These are phyloP conservation scores for Cordilura impudica DNA, from an alignment of 2,888 invertebrate species.

Conservation along the genomic window DNA sequence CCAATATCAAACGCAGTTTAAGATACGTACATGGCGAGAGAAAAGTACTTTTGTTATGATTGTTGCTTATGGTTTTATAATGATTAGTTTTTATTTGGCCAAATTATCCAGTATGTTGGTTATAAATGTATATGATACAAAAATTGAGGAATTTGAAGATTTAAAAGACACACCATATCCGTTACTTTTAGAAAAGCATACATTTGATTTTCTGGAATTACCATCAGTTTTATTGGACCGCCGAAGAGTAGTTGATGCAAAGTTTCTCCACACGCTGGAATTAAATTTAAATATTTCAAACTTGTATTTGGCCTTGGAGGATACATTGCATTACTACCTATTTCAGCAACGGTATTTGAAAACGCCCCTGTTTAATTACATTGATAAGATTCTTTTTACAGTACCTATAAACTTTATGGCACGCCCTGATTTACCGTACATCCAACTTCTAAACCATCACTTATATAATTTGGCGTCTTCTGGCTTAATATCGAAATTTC, in stretches of 20 bases:
- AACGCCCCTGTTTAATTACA: not conserved
- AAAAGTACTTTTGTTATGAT: not conserved
- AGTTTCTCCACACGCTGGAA: too few relatives aligned
- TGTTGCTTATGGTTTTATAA: constrained; percentile 31
- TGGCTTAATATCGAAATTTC: constrained; percentile 12
- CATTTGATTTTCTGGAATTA: too few relatives aligned
- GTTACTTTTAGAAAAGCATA: too few relatives aligned
- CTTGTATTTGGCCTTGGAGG: constrained; percentile 23
- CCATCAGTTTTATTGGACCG: not conserved
- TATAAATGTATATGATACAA: constrained; percentile 30
- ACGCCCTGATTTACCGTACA: constrained; percentile 39
- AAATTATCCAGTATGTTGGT: constrained; percentile 44
- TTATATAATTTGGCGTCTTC: constrained; percentile 1
- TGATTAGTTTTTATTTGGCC: constrained; percentile 42
- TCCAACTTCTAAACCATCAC: constrained; percentile 45
- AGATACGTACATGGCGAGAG: too few relatives aligned
- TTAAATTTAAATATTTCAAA: constrained; percentile 8
- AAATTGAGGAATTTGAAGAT: constrained; percentile 23
- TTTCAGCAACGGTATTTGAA: constrained; percentile 33
- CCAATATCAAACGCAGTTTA: constrained; percentile 40
- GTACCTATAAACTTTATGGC: constrained; percentile 19
- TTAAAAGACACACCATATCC: too few relatives aligned
- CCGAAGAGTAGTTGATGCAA: too few relatives aligned
- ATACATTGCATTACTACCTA: constrained; percentile 24
- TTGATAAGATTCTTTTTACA: not conserved